Conservation (phyloP, 2,797 vertebrate genomes). For the Protosalanx chinensis region DNA sequence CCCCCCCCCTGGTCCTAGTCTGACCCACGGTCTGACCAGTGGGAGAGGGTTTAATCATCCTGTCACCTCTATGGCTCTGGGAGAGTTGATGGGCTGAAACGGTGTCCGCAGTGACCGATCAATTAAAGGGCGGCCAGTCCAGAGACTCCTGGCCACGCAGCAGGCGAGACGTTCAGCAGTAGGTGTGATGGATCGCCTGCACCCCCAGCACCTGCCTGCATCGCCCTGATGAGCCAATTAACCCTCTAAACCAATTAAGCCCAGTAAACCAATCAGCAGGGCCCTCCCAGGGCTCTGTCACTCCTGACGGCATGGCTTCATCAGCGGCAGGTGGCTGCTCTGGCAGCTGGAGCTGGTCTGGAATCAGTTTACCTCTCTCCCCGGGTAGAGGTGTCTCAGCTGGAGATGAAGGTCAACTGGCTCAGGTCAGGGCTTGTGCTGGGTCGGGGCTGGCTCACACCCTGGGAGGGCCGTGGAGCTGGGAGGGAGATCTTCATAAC, state of each 20-base stretch:
- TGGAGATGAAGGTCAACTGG: too few species aligned
- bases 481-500: too few species aligned
- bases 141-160: slow-evolving; percentile 17
- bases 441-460: too few species aligned
- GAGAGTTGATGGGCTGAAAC: slow-evolving; percentile 4
- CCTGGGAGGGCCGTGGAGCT: too few species aligned
- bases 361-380: neutral
- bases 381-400: neutral
- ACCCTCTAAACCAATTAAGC: slow-evolving; percentile 37
- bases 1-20: neutral
- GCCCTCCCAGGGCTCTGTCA: neutral
- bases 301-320: neutral
- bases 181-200: slow-evolving; percentile 38
- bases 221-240: slow-evolving; percentile 23
- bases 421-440: too few species aligned
- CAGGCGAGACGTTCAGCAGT: slow-evolving; percentile 36
- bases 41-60: slow-evolving; percentile 26
- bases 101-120: slow-evolving; percentile 27
- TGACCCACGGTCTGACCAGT: too few species aligned
- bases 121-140: slow-evolving; percentile 13
- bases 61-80: slow-evolving; percentile 15
- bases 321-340: neutral
- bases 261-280: slow-evolving; percentile 27
- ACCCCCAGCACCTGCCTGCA: slow-evolving; percentile 20
- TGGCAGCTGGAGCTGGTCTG: neutral